A percentile compares a stretch with the other conserved stretches of the same genome.
phyloP scores from a whole-genome alignment of 2,888 invertebrate genomes.

The Leuctra nigra region DNA sequence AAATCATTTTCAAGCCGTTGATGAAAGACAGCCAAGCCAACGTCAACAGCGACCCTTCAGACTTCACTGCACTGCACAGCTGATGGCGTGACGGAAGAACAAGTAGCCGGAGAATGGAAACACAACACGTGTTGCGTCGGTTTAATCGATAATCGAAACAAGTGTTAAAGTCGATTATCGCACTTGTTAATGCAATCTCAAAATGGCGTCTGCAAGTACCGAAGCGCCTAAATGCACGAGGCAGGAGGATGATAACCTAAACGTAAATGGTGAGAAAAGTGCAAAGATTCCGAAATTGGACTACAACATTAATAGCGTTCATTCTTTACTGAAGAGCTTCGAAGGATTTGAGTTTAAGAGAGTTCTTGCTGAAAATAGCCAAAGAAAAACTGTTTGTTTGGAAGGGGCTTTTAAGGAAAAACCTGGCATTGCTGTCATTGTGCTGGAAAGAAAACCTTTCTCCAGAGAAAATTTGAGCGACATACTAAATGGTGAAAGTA shows the following conservation, averaged over 20 bases:
- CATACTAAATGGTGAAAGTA: slow-evolving; percentile 49
- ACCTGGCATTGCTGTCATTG: slow-evolving; percentile 59
- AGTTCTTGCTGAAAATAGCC: slow-evolving; percentile 64
- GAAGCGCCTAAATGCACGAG: not conserved
- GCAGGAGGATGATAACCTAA: not conserved
- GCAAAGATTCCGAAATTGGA: too few relatives aligned
- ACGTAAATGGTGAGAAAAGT: not conserved
- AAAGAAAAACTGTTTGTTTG: slow-evolving; percentile 62
- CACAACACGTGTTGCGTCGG: too few relatives aligned
- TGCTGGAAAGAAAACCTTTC: slow-evolving; percentile 79
- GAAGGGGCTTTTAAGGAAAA: slow-evolving; percentile 57
- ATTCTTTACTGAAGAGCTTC: slow-evolving; percentile 40
- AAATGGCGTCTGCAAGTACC: not conserved
- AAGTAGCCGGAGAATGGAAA: too few relatives aligned
- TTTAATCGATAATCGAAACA: too few relatives aligned
- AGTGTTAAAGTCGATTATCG: too few relatives aligned
- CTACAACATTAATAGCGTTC: not conserved
- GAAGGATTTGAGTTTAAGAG: slow-evolving; percentile 59
- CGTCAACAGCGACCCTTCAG: too few relatives aligned
- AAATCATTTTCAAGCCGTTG: too few relatives aligned
- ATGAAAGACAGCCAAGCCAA: too few relatives aligned
- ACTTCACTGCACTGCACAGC: too few relatives aligned
- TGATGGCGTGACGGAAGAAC: too few relatives aligned
- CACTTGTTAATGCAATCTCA: not conserved
- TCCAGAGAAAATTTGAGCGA: slow-evolving; percentile 53